These are phyloP conservation scores for Lepidostoma basale DNA, from an alignment of 1,140 invertebrate genomes.

Conservation along the genomic window DNA sequence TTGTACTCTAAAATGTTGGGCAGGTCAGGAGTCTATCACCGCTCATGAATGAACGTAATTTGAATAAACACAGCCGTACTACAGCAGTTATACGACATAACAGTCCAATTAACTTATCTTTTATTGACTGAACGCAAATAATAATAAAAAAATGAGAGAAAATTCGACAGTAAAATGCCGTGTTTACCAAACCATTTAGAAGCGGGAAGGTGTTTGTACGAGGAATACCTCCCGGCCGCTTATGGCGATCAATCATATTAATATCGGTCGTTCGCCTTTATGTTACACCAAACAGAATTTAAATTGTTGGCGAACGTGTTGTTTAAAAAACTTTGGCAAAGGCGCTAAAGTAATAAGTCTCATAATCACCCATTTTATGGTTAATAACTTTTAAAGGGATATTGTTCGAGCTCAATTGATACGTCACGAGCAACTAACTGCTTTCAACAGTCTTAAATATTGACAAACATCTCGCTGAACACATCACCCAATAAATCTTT, in stretches of 20 bases:
- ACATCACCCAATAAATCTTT: too few relatives aligned
- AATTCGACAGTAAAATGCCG: constrained; percentile 12
- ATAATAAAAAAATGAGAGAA: constrained; percentile 27
- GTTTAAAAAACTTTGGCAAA: too few relatives aligned
- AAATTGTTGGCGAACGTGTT: too few relatives aligned
- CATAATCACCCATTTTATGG: constrained; percentile 11
- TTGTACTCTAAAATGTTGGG: constrained; percentile 34
- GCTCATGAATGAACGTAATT: constrained; percentile 43
- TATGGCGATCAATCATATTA: constrained; percentile 21
- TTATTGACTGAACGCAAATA: constrained; percentile 43
- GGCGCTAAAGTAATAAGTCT: neutral
- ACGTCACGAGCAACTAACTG: too few relatives aligned
- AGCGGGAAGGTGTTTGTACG: neutral
- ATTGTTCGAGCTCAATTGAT: too few relatives aligned
- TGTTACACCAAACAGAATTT: neutral
- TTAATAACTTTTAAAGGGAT: constrained; percentile 19
- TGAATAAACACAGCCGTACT: constrained; percentile 41
- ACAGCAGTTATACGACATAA: constrained; percentile 43
- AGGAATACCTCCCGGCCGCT: neutral
- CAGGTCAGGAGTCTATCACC: constrained; percentile 39
- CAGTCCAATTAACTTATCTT: constrained; percentile 47
- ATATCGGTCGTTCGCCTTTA: neutral
- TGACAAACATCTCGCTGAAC: too few relatives aligned
- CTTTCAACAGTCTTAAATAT: too few relatives aligned
- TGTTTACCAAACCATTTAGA: constrained; percentile 28